These are phyloP conservation scores for Halichoerus grypus DNA, from an alignment of 2,113 vertebrate species.

Conservation along the genomic window DNA sequence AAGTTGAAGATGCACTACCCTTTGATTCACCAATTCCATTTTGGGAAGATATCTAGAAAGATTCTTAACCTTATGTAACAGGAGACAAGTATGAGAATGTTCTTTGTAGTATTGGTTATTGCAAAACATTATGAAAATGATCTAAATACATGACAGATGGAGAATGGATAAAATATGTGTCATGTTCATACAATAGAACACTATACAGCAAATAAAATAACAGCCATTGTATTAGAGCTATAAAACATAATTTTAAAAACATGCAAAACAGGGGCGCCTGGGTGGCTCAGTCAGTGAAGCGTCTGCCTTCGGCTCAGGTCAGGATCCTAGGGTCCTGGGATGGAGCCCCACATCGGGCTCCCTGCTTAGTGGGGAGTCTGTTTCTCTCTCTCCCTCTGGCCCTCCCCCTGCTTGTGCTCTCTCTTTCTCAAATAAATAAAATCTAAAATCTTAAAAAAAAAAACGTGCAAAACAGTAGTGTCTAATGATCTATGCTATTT, in stretches of 20 bases:
- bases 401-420: background rate
- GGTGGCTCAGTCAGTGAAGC: background rate
- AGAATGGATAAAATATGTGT: constrained; percentile 10
- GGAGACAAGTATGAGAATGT: background rate
- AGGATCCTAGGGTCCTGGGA: background rate
- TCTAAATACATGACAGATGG: background rate
- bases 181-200: background rate
- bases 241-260: background rate
- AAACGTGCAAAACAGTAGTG: background rate
- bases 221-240: background rate
- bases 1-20: background rate
- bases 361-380: background rate
- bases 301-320: background rate
- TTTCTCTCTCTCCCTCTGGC: background rate
- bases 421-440: background rate
- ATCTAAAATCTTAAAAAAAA: background rate
- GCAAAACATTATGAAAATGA: background rate
- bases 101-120: constrained; percentile 18
- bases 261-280: background rate
- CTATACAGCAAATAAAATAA: background rate
- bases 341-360: rapidly evolving
- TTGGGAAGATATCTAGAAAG: background rate
- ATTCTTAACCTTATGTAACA: background rate
- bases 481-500: background rate
- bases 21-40: background rate